phyloP scores from a whole-genome alignment of 92 coral and sea anemone genomes.

The Epizoanthus rinbou region DNA sequence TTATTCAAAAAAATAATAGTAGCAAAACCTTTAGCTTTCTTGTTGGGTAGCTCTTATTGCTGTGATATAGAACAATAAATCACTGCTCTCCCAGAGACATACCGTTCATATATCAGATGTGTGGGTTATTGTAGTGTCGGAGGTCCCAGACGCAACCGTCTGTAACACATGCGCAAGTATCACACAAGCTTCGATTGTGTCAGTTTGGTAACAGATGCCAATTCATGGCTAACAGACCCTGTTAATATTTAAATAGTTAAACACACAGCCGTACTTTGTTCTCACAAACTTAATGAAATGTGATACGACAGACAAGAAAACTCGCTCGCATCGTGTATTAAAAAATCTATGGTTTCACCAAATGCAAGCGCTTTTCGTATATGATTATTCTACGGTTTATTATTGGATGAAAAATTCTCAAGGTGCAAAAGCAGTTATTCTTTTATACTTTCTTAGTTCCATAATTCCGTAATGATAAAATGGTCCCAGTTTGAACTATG shows the following conservation, averaged over 20 bases:
- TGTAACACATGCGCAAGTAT: constrained; percentile 31
- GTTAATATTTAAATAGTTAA: constrained; percentile 37
- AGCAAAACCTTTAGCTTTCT: too few relatives aligned
- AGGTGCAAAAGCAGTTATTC: too few relatives aligned
- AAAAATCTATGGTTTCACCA: too few relatives aligned
- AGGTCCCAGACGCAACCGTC: constrained; percentile 34
- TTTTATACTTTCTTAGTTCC: too few relatives aligned
- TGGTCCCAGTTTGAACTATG: too few relatives aligned
- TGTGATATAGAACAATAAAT: not conserved
- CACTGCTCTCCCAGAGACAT: not conserved
- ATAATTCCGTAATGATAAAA: too few relatives aligned
- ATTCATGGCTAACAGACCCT: constrained; percentile 19
- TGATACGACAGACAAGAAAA: constrained; percentile 28
- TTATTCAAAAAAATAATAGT: too few relatives aligned
- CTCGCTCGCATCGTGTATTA: not conserved
- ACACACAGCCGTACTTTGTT: constrained; percentile 23
- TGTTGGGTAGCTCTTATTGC: not conserved
- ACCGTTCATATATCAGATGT: constrained; percentile 31
- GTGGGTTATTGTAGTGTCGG: constrained; percentile 18
- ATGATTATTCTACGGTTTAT: too few relatives aligned
- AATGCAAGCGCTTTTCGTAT: too few relatives aligned
- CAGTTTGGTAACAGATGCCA: constrained; percentile 9
- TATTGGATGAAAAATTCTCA: too few relatives aligned
- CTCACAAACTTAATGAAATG: constrained; percentile 9
- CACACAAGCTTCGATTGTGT: constrained; percentile 42